These are phyloP conservation scores for Willowsia nigromaculata DNA, from an alignment of 2,888 invertebrate genomes.

Conservation along the genomic window DNA sequence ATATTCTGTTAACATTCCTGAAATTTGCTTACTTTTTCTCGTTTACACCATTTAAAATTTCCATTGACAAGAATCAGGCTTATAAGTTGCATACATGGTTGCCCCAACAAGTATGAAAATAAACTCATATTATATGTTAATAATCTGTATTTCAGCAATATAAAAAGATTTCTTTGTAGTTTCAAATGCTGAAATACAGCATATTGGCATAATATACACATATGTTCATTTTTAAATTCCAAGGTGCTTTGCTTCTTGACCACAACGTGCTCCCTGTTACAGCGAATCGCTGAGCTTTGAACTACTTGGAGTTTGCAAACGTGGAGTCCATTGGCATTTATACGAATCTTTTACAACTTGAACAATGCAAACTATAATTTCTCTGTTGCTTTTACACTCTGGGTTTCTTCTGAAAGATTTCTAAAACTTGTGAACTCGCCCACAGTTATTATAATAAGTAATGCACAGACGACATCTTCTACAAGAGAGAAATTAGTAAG, in stretches of 20 bases:
- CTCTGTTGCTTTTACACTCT: not conserved
- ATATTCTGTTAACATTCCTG: not conserved
- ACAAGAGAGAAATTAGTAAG: too few relatives aligned
- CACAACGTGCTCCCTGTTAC: too few relatives aligned
- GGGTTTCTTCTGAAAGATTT: not conserved
- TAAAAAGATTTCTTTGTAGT: too few relatives aligned
- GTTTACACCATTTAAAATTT: slow-evolving; percentile 30
- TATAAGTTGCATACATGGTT: slow-evolving; percentile 9
- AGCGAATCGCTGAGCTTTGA: not conserved
- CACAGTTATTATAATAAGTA: too few relatives aligned
- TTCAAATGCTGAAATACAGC: too few relatives aligned
- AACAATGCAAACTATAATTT: not conserved
- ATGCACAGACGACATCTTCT: too few relatives aligned
- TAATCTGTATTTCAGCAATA: too few relatives aligned
- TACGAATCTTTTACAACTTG: too few relatives aligned
- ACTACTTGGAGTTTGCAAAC: not conserved
- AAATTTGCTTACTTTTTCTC: slow-evolving; percentile 31
- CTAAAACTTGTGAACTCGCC: not conserved
- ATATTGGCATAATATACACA: too few relatives aligned
- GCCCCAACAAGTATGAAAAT: slow-evolving; percentile 29
- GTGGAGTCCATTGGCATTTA: not conserved
- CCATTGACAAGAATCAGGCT: not conserved
- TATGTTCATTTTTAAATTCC: too few relatives aligned
- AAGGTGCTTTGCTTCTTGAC: too few relatives aligned
- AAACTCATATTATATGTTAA: too few relatives aligned